Conservation (phyloP, 2,888 invertebrate genomes). For the Tiphia femorata region DNA sequence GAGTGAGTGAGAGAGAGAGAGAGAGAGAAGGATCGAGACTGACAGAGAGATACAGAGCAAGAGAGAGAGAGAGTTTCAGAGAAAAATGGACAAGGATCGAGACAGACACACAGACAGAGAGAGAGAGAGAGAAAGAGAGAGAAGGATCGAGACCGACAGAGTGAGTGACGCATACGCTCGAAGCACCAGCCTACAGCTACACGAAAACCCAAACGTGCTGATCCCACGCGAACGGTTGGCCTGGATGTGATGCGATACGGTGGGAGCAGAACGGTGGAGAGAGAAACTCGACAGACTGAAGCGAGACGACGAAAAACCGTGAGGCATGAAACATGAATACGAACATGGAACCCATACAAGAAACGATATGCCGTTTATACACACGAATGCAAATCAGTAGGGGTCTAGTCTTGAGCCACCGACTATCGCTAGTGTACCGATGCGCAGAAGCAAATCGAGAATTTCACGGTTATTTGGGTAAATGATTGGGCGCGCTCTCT, state of each 20-base stretch:
- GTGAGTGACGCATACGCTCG: too few relatives aligned
- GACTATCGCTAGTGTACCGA: too few relatives aligned
- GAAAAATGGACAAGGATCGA: not conserved
- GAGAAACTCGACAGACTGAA: too few relatives aligned
- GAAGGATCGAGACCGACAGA: too few relatives aligned
- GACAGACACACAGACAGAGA: not conserved
- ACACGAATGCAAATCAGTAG: not conserved
- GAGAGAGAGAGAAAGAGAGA: not conserved
- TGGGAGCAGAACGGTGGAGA: too few relatives aligned
- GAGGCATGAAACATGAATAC: too few relatives aligned
- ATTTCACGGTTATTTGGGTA: conserved; percentile 51
- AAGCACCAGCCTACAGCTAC: too few relatives aligned
- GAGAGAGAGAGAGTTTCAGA: not conserved
- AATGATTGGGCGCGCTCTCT: conserved; percentile 41
- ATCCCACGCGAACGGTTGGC: too few relatives aligned
- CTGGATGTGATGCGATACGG: too few relatives aligned
- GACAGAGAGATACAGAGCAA: not conserved
- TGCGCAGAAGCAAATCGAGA: conserved; percentile 34
- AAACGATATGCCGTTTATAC: not conserved
- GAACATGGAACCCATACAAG: too few relatives aligned
- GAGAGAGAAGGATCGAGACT: not conserved
- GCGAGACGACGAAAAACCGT: too few relatives aligned
- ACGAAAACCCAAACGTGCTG: too few relatives aligned
- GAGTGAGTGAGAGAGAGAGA: not conserved
- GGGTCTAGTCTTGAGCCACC: conserved; percentile 10